Evolutionary conservation across 2,888 invertebrate species (phyloP).

Genomic region (Drosophila macrothrix): DNA sequence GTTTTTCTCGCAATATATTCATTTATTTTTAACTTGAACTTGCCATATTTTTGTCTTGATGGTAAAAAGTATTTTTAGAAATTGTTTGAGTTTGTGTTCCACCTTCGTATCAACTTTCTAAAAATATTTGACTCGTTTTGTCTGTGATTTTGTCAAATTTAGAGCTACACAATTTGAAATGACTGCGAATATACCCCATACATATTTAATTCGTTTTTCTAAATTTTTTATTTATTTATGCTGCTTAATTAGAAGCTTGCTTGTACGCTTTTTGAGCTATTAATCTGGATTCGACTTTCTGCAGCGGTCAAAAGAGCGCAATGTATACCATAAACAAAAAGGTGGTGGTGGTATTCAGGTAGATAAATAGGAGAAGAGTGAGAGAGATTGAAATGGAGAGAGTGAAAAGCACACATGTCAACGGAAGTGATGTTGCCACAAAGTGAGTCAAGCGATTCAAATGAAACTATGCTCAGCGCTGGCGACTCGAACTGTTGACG

Average conservation of each 20-base stretch:
- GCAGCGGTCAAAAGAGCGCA: not conserved
- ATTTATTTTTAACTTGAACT: not conserved
- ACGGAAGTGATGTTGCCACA: constrained; percentile 57
- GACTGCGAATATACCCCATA: not conserved
- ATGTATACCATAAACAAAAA: not conserved
- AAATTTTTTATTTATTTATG: not conserved
- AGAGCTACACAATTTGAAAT: not conserved
- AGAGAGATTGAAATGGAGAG: not conserved
- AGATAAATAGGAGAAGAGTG: not conserved
- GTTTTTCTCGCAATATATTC: constrained; percentile 92
- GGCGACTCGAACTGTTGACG: constrained; percentile 24
- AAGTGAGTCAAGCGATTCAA: constrained; percentile 49
- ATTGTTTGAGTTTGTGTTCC: not conserved
- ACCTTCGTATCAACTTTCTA: not conserved
- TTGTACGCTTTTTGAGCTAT: not conserved
- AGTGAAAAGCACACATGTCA: constrained; percentile 34
- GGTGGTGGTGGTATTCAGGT: constrained; percentile 4
- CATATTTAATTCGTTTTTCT: not conserved
- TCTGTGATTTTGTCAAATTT: not conserved
- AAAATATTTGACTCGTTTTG: not conserved
- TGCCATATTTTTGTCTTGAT: not conserved
- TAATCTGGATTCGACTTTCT: not conserved
- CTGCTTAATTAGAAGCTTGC: not conserved
- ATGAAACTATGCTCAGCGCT: constrained; percentile 25
- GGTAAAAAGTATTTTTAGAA: not conserved